Conservation (phyloP, 2,113 vertebrate species). For the Ahaetulla prasina region DNA sequence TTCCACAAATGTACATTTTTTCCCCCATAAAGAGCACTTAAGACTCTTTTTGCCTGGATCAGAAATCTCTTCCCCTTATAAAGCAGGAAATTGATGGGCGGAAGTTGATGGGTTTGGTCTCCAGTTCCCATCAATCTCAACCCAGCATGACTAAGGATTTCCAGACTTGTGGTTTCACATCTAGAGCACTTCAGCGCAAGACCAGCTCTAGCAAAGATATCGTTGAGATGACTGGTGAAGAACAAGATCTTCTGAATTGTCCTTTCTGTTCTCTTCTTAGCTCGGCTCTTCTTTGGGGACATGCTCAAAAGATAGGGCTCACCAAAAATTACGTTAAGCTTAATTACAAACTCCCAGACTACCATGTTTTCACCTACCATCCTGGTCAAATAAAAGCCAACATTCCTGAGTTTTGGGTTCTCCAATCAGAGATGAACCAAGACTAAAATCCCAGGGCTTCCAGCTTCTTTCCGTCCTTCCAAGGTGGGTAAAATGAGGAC, state of each 20-base stretch:
- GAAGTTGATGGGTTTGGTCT: neutral
- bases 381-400: neutral
- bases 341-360: neutral
- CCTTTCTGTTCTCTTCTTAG: neutral
- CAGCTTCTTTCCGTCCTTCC: neutral
- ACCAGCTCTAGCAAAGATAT: neutral
- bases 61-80: neutral
- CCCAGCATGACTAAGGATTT: neutral
- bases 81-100: neutral
- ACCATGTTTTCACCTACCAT: neutral
- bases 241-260: neutral
- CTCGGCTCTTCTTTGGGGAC: neutral
- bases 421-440: neutral
- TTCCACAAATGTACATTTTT: neutral
- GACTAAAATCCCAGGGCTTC: neutral
- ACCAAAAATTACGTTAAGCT: neutral
- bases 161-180: neutral
- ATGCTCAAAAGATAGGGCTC: neutral
- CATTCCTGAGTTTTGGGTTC: neutral
- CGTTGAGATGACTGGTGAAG: neutral
- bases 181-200: neutral
- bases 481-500: too few relatives aligned
- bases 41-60: neutral
- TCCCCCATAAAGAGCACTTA: neutral
- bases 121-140: neutral